Conservation (phyloP, 2,113 vertebrate species). For the Amblyornis subalaris region DNA sequence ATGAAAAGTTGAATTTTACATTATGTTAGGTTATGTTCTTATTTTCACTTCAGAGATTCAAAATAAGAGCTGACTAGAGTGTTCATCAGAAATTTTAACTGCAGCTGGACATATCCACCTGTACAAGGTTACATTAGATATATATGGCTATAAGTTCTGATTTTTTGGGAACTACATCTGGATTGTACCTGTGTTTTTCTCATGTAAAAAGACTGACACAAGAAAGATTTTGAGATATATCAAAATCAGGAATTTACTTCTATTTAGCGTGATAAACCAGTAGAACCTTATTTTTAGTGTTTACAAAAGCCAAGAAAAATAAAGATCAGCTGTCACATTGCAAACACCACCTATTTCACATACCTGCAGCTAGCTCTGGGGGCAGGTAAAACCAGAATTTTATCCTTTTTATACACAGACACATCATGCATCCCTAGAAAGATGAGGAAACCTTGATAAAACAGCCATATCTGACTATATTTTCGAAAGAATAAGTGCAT, state of each 20-base stretch:
- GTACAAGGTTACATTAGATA: neutral
- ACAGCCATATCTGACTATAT: neutral
- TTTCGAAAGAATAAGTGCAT: neutral
- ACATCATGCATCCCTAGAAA: neutral
- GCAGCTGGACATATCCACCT: neutral
- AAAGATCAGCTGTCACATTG: neutral
- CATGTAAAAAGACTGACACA: neutral
- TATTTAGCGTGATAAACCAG: neutral
- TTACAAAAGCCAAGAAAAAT: neutral
- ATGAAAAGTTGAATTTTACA: neutral
- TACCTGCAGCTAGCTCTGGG: neutral
- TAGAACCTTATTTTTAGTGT: neutral
- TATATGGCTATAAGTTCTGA: neutral
- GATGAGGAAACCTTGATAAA: neutral
- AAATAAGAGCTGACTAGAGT: neutral
- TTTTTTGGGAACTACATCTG: neutral
- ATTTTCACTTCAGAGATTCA: slow-evolving; percentile 18
- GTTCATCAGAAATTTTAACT: neutral
- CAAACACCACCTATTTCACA: neutral
- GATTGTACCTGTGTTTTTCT: neutral
- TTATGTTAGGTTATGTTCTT: neutral
- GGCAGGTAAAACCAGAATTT: neutral
- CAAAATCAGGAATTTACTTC: neutral
- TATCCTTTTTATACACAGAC: neutral
- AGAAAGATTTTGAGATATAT: slow-evolving; percentile 5